Conservation (phyloP, 1,140 invertebrate species). For the Drosophila albomicans region DNA sequence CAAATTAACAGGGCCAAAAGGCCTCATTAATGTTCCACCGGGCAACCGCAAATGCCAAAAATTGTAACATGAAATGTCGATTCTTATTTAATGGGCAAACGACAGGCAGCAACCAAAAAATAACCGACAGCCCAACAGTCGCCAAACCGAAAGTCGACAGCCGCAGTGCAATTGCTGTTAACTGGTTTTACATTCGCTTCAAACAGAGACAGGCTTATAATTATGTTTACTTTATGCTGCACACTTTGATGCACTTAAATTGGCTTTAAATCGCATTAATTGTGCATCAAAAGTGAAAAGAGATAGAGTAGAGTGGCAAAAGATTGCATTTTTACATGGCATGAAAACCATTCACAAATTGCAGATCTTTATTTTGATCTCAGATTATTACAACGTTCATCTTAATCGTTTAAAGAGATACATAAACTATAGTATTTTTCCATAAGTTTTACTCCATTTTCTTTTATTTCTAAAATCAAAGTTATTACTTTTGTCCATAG, state of each 20-base stretch:
- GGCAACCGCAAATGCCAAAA: conserved; percentile 68
- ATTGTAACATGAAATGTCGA: conserved; percentile 65
- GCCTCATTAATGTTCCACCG: conserved; percentile 69
- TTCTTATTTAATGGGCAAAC: conserved; percentile 58
- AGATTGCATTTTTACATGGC: not conserved
- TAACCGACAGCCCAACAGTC: conserved; percentile 11
- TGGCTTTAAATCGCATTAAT: conserved; percentile 28
- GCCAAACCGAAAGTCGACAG: not conserved
- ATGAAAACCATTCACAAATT: not conserved
- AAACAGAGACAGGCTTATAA: conserved; percentile 28
- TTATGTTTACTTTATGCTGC: conserved; percentile 41
- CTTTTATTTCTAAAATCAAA: no score
- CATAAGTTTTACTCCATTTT: no score
- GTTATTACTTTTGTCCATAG: no score
- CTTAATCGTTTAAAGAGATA: no score
- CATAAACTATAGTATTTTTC: no score
- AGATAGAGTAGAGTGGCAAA: not conserved
- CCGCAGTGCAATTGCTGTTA: conserved; percentile 31
- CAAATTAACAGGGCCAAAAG: conserved; percentile 70
- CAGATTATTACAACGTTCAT: no score
- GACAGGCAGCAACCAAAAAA: not conserved
- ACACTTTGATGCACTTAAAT: conserved; percentile 27
- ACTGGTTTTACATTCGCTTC: conserved; percentile 23
- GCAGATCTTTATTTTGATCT: not conserved
- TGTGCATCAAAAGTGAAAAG: not conserved